Evolutionary conservation across 2,888 invertebrate genomes (phyloP).

Genomic region (Chouioia cunea): DNA sequence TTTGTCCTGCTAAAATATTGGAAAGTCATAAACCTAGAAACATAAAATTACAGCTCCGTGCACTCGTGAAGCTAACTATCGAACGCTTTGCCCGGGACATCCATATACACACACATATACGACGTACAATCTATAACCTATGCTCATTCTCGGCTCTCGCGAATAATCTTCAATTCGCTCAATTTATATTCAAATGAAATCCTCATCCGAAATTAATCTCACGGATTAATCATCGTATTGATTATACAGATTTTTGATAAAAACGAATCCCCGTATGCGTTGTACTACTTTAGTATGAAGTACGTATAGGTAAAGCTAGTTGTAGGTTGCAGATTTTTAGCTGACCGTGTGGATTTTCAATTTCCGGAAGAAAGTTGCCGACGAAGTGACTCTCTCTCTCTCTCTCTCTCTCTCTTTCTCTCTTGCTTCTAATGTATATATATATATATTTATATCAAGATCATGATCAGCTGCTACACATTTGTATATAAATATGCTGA

Average conservation of each 20-base stretch:
- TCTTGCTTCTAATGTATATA: too few relatives aligned
- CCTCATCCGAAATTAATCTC: constrained; percentile 25
- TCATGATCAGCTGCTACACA: too few relatives aligned
- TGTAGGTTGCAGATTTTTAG: too few relatives aligned
- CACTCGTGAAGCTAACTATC: constrained; percentile 9
- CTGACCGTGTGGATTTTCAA: neutral
- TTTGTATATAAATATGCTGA: too few relatives aligned
- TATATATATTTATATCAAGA: too few relatives aligned
- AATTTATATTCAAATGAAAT: constrained; percentile 44
- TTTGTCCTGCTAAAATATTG: constrained; percentile 41
- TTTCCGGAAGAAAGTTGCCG: constrained; percentile 2
- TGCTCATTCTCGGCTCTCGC: neutral
- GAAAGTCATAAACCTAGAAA: constrained; percentile 42
- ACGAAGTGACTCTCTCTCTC: too few relatives aligned
- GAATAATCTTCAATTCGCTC: constrained; percentile 29
- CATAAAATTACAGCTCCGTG: constrained; percentile 40
- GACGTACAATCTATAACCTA: neutral
- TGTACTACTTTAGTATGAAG: too few relatives aligned
- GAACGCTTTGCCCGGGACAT: neutral
- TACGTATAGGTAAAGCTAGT: too few relatives aligned
- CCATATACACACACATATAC: neutral
- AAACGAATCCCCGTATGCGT: too few relatives aligned
- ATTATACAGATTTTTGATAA: neutral
- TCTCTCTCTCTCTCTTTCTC: too few relatives aligned
- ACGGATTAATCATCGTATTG: constrained; percentile 34